Evolutionary conservation across 2,797 vertebrate species (phyloP).

Genomic region (Limosa lapponica): DNA sequence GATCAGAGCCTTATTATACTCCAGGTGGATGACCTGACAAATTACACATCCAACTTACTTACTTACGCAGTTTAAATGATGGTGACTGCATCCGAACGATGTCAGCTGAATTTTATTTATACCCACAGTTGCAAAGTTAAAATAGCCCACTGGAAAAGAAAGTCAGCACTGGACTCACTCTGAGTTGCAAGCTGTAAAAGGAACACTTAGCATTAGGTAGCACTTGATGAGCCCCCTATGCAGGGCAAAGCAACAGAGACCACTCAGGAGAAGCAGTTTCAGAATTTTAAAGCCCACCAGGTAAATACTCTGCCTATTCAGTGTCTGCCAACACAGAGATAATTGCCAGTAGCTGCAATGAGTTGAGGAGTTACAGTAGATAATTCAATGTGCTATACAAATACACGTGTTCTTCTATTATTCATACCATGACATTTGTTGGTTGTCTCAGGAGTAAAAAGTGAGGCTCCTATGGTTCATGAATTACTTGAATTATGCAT

Average conservation of each 20-base stretch:
- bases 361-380: conserved; percentile 39
- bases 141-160: not conserved
- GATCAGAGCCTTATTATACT: not conserved
- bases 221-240: not conserved
- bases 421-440: conserved; percentile 76
- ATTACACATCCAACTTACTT: not conserved
- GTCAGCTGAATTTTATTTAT: not conserved
- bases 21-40: not conserved
- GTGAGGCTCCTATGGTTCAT: conserved; percentile 55
- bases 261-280: not conserved
- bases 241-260: not conserved
- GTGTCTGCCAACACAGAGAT: conserved; percentile 21
- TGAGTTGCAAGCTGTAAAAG: not conserved
- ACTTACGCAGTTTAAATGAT: not conserved
- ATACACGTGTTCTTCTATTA: conserved; percentile 69
- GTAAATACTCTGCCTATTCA: conserved; percentile 42
- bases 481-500: conserved; percentile 72
- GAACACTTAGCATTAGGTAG: not conserved
- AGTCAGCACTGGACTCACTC: not conserved
- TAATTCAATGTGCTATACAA: conserved; percentile 49
- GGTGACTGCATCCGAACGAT: not conserved
- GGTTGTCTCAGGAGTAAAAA: conserved; percentile 64
- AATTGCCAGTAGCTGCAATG: conserved; percentile 35
- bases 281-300: conserved; percentile 30
- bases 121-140: not conserved